These are phyloP conservation scores for Dryomyza anilis DNA, from an alignment of 2,888 invertebrate species.

Conservation along the genomic window DNA sequence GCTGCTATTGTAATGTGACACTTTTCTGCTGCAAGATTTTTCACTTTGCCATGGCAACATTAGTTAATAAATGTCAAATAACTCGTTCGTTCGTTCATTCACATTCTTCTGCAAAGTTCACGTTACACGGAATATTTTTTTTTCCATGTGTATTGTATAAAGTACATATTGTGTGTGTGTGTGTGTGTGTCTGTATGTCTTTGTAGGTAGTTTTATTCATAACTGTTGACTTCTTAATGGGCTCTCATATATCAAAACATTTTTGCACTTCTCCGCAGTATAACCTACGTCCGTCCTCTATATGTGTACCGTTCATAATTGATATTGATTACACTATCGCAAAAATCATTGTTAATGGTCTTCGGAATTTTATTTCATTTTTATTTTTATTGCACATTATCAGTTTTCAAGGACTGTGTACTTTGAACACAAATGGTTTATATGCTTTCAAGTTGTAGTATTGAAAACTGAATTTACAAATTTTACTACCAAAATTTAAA, in stretches of 20 bases:
- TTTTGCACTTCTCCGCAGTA: neutral
- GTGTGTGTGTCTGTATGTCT: slow-evolving; percentile 1
- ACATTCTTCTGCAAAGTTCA: neutral
- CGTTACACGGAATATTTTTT: slow-evolving; percentile 1
- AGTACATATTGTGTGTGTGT: neutral
- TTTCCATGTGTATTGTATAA: neutral
- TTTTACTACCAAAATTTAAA: no score
- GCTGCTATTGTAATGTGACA: no score
- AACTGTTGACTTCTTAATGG: slow-evolving; percentile 6
- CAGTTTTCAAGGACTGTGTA: no score
- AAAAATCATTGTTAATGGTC: neutral
- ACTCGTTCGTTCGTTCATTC: neutral
- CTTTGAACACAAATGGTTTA: no score
- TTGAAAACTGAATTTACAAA: no score
- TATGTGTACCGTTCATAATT: neutral
- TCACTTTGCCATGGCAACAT: no score
- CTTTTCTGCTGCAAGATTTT: neutral
- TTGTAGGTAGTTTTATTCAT: neutral
- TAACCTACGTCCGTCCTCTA: neutral
- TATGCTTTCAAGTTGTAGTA: no score
- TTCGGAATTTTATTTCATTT: no score
- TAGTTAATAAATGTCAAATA: neutral
- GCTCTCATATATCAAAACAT: slow-evolving; percentile 1
- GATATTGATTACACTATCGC: slow-evolving; percentile 6
- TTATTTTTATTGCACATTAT: no score